phyloP scores from a whole-genome alignment of 2,113 vertebrate species.

The Cheilinus undulatus region DNA sequence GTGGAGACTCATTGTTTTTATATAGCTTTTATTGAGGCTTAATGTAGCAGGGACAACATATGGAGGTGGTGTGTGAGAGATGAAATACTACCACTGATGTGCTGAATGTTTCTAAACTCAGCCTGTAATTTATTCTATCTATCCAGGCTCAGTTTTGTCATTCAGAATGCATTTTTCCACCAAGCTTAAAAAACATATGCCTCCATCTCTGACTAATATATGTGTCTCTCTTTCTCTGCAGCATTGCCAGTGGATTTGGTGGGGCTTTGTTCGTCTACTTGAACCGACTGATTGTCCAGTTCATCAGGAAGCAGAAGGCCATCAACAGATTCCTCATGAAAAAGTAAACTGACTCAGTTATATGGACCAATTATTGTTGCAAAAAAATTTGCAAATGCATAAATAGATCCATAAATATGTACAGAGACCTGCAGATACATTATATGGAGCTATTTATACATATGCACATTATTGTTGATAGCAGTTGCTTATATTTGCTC shows the following conservation, averaged over 20 bases:
- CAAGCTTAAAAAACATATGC: neutral
- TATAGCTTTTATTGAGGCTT: slow-evolving; percentile 5
- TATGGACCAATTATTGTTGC: too few relatives aligned
- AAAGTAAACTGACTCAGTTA: slow-evolving; percentile 85
- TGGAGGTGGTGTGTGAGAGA: slow-evolving; percentile 7
- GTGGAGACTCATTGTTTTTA: slow-evolving; percentile 25
- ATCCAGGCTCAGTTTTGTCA: slow-evolving; percentile 4
- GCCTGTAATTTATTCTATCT: neutral
- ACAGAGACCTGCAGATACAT: too few relatives aligned
- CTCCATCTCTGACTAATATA: neutral
- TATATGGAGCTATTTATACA: too few relatives aligned
- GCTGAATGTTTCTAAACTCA: slow-evolving; percentile 8
- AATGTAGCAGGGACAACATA: neutral
- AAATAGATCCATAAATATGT: too few relatives aligned
- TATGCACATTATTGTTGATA: too few relatives aligned
- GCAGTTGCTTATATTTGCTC: too few relatives aligned
- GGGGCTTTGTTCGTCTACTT: slow-evolving; percentile 96
- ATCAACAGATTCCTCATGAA: slow-evolving; percentile 99
- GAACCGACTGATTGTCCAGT: slow-evolving; percentile 96
- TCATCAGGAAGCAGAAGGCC: slow-evolving; percentile 97
- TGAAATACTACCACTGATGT: neutral
- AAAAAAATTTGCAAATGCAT: too few relatives aligned
- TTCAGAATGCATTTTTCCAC: neutral
- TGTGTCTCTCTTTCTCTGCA: slow-evolving; percentile 61
- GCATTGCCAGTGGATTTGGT: slow-evolving; percentile 95